Conservation (phyloP, 2,888 invertebrate genomes). For the Keiferia lycopersicella region DNA sequence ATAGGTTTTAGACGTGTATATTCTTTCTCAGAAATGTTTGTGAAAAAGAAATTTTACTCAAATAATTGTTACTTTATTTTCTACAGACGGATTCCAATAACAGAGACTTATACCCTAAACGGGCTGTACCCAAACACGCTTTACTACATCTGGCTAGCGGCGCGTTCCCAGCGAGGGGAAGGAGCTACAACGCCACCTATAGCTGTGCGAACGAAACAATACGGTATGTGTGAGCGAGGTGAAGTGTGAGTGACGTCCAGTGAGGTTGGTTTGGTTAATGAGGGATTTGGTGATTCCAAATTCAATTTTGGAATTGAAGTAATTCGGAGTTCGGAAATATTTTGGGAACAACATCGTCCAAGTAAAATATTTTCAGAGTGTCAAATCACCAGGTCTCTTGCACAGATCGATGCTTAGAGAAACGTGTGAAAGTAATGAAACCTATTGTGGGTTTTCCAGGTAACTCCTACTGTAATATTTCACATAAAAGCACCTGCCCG, state of each 20-base stretch:
- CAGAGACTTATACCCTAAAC: slow-evolving; percentile 92
- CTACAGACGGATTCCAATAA: slow-evolving; percentile 87
- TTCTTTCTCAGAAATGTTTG: too few relatives aligned
- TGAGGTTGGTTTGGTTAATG: slow-evolving; percentile 6
- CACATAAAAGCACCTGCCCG: slow-evolving; percentile 80
- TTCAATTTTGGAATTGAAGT: not conserved
- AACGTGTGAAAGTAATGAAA: slow-evolving; percentile 56
- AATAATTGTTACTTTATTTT: not conserved
- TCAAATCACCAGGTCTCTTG: slow-evolving; percentile 41
- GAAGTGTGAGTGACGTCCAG: slow-evolving; percentile 15
- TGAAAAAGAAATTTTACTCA: not conserved
- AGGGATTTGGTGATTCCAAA: slow-evolving; percentile 10
- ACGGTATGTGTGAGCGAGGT: slow-evolving; percentile 87
- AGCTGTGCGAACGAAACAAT: slow-evolving; percentile 97
- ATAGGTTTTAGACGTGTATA: not conserved
- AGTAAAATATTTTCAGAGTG: not conserved
- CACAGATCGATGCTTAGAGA: slow-evolving; percentile 43
- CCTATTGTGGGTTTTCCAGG: slow-evolving; percentile 68
- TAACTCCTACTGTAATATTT: slow-evolving; percentile 75
- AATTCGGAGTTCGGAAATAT: not conserved
- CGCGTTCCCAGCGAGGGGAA: slow-evolving; percentile 95
- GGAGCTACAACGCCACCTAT: slow-evolving; percentile 97
- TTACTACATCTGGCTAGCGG: slow-evolving; percentile 98
- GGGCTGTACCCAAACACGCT: slow-evolving; percentile 97
- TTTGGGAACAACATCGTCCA: not conserved